These are phyloP conservation scores for Haemorhous mexicanus DNA, from an alignment of 2,113 vertebrate species.

Conservation along the genomic window DNA sequence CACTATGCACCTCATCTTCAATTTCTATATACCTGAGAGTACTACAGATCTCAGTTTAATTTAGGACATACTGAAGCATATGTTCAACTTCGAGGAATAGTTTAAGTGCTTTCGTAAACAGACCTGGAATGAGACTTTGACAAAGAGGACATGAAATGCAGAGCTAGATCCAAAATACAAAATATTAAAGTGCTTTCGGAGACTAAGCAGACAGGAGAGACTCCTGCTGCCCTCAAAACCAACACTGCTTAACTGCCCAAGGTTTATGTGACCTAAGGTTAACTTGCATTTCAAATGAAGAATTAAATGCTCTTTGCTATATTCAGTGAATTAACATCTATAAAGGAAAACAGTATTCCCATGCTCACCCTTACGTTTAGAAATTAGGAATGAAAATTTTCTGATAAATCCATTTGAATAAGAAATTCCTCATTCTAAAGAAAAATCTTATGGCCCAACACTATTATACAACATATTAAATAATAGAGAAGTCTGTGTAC, in stretches of 20 bases:
- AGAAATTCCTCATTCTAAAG: background rate
- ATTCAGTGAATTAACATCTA: background rate
- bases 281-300: background rate
- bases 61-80: background rate
- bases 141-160: background rate
- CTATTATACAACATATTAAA: background rate
- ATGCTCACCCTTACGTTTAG: background rate
- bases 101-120: background rate
- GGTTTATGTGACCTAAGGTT: background rate
- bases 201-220: background rate
- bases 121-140: background rate
- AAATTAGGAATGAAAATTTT: background rate
- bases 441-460: background rate
- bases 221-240: background rate
- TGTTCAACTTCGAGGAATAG: background rate
- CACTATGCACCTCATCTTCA: background rate
- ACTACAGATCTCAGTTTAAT: background rate
- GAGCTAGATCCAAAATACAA: background rate
- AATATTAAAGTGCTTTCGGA: background rate
- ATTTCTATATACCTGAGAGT: background rate
- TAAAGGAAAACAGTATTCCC: background rate
- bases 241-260: background rate
- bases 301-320: background rate
- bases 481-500: slow-evolving; percentile 39
- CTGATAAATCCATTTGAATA: background rate